Conservation (phyloP, 2,113 vertebrate species). For the Lepisosteus oculatus region DNA sequence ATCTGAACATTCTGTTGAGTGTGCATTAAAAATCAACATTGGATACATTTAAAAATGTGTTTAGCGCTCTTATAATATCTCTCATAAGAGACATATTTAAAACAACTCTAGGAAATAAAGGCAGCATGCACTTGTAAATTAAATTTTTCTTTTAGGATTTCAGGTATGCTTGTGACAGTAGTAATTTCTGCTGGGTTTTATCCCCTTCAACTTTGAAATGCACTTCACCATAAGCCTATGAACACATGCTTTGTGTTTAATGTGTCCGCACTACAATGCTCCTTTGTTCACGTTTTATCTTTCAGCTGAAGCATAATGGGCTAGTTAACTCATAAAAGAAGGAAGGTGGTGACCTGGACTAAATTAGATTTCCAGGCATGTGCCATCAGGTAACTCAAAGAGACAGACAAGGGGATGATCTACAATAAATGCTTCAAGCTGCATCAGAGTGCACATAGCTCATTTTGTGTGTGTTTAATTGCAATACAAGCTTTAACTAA, state of each 20-base stretch:
- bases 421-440: neutral
- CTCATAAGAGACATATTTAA: too few species aligned
- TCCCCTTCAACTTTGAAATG: neutral
- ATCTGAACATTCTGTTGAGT: too few species aligned
- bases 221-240: conserved; percentile 7
- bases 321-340: conserved; percentile 3
- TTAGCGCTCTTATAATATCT: too few species aligned
- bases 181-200: neutral
- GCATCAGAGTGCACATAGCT: neutral
- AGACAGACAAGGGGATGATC: neutral
- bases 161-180: neutral
- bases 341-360: conserved; percentile 15
- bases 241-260: conserved; percentile 12
- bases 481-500: neutral
- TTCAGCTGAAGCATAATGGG: neutral
- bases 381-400: conserved; percentile 6
- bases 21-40: too few species aligned
- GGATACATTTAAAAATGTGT: too few species aligned
- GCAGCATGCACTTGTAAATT: neutral
- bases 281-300: conserved; percentile 20
- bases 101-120: too few species aligned
- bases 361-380: conserved; percentile 18
- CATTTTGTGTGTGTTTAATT: neutral
- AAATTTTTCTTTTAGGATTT: neutral
- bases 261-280: neutral